These are phyloP conservation scores for Galagoides demidoff DNA, from an alignment of 2,797 vertebrate species.

Conservation along the genomic window DNA sequence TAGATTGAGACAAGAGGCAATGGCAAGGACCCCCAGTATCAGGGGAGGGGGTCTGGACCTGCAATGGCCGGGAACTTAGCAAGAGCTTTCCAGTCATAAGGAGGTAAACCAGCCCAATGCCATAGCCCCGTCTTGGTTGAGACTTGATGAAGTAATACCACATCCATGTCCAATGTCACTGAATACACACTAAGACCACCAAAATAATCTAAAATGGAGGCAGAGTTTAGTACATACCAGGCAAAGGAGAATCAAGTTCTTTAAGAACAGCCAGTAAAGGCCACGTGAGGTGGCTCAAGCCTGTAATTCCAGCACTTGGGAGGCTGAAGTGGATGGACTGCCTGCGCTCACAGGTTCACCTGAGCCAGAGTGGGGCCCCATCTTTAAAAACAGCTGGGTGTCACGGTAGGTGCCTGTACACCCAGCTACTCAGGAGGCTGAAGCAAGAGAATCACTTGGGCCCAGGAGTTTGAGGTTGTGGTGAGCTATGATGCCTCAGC, in stretches of 20 bases:
- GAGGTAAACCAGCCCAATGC: neutral
- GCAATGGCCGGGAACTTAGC: neutral
- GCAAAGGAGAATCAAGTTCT: neutral
- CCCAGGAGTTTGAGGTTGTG: too few relatives aligned
- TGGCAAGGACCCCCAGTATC: too few relatives aligned
- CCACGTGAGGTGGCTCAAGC: too few relatives aligned
- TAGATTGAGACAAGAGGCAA: neutral
- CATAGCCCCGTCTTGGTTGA: neutral
- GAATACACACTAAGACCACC: neutral
- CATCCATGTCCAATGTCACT: neutral
- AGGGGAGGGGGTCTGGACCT: neutral
- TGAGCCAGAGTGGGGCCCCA: too few relatives aligned
- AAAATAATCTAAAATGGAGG: neutral
- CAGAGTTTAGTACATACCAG: neutral
- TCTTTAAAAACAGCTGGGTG: too few relatives aligned
- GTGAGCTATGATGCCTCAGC: too few relatives aligned
- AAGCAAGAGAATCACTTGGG: too few relatives aligned
- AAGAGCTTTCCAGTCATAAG: neutral
- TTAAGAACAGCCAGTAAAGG: neutral
- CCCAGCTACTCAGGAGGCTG: too few relatives aligned
- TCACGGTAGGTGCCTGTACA: too few relatives aligned
- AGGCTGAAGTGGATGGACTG: too few relatives aligned
- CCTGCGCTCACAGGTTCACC: too few relatives aligned
- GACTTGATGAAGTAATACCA: neutral
- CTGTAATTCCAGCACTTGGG: too few relatives aligned